Conservation (phyloP, 2,113 vertebrate genomes). For the Ovibos moschatus region DNA sequence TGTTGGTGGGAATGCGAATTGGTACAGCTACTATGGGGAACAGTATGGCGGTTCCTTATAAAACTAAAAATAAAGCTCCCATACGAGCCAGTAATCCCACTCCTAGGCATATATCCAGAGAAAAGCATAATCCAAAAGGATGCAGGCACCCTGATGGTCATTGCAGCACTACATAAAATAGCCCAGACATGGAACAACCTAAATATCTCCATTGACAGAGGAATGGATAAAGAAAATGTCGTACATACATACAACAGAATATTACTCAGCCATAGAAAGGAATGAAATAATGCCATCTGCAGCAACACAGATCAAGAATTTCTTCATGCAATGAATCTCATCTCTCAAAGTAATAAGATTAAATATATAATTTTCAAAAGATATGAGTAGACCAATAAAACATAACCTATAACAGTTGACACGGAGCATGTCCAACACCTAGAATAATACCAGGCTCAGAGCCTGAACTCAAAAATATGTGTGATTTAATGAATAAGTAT, state of each 20-base stretch:
- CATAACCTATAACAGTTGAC: background rate
- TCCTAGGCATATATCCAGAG: background rate
- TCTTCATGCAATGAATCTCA: background rate
- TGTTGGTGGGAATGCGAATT: background rate
- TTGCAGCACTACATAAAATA: background rate
- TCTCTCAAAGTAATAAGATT: background rate
- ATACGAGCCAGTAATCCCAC: background rate
- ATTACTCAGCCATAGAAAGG: background rate
- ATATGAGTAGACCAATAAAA: background rate
- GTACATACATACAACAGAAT: background rate
- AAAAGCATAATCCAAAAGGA: background rate
- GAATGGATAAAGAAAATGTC: background rate
- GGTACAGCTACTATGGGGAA: background rate
- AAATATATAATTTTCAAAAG: conserved; percentile 23
- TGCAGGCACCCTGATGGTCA: background rate
- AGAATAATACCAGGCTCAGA: background rate
- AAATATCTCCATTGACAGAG: background rate
- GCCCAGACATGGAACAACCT: background rate
- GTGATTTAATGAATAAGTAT: background rate
- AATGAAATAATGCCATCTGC: background rate
- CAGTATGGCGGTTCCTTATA: background rate
- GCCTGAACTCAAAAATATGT: background rate
- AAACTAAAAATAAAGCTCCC: background rate
- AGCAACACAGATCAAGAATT: background rate
- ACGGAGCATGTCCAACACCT: background rate